Evolutionary conservation across 2,113 vertebrate genomes (phyloP).

Genomic region (Raja brachyura): DNA sequence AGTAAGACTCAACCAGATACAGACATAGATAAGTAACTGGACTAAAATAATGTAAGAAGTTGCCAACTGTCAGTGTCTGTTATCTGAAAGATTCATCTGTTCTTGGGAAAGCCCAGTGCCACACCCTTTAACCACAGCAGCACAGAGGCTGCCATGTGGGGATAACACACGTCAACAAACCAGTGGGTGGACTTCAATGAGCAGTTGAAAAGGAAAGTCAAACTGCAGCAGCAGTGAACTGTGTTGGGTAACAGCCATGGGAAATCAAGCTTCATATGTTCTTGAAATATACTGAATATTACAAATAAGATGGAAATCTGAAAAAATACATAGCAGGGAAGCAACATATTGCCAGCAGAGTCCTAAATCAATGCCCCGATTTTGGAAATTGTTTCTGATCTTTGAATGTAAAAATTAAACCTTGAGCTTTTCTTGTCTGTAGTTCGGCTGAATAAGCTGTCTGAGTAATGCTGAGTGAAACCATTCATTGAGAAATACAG

Average conservation of each 20-base stretch:
- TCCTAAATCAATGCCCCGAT: not conserved
- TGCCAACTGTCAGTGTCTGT: not conserved
- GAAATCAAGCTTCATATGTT: not conserved
- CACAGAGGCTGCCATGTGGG: not conserved
- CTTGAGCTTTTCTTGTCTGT: not conserved
- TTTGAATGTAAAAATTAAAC: not conserved
- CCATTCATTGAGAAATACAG: not conserved
- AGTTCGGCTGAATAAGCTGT: not conserved
- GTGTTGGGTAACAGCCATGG: not conserved
- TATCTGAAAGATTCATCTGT: conserved; percentile 13
- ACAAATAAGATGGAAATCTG: not conserved
- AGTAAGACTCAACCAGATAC: not conserved
- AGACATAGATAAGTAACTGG: not conserved
- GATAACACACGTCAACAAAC: not conserved
- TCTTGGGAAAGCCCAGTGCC: not conserved
- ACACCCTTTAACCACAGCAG: not conserved
- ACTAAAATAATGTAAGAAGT: not conserved
- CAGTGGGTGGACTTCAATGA: not conserved
- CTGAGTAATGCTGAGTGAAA: not conserved
- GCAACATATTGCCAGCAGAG: not conserved
- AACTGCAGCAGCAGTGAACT: not conserved
- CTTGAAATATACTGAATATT: not conserved
- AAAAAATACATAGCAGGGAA: not conserved
- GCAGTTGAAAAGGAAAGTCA: not conserved
- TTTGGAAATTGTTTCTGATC: not conserved